Evolutionary conservation across 2,113 vertebrate genomes (phyloP).

Genomic region (Malurus elegans): DNA sequence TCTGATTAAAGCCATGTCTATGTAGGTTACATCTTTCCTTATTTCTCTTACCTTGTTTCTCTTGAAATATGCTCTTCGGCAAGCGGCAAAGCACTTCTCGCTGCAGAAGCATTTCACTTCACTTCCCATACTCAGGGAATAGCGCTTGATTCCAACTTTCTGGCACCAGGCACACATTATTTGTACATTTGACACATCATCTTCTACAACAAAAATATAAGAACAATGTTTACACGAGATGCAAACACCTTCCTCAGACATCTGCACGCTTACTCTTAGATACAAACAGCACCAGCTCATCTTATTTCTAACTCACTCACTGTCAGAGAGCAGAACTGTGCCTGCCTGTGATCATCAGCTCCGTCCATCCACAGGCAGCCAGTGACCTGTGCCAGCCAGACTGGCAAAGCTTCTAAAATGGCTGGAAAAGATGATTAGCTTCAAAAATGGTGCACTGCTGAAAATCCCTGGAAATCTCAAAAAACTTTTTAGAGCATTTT

Average conservation of each 20-base stretch:
- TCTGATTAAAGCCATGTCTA: constrained; percentile 16
- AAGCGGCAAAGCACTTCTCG: constrained; percentile 99
- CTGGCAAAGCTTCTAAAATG: constrained; percentile 18
- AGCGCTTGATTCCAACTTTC: constrained; percentile 98
- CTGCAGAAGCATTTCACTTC: constrained; percentile 99
- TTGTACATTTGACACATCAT: constrained; percentile 96
- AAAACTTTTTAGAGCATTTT: neutral
- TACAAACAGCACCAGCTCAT: neutral
- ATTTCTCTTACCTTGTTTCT: constrained; percentile 94
- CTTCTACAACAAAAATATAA: constrained; percentile 86
- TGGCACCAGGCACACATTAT: constrained; percentile 99
- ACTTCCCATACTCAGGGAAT: constrained; percentile 99
- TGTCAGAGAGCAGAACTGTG: neutral
- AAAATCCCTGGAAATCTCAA: neutral
- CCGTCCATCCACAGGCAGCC: neutral
- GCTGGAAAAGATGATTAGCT: constrained; percentile 18
- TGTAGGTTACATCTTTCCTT: constrained; percentile 41
- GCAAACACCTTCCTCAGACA: constrained; percentile 72
- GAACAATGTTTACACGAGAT: constrained; percentile 76
- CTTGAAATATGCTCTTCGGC: constrained; percentile 98
- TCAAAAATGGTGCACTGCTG: constrained; percentile 32
- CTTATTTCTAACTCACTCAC: neutral
- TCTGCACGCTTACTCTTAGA: constrained; percentile 37
- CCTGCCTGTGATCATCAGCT: neutral
- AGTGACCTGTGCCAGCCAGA: neutral